Conservation (phyloP, 2,113 vertebrate genomes). For the Pseudorectes ferrugineus region DNA sequence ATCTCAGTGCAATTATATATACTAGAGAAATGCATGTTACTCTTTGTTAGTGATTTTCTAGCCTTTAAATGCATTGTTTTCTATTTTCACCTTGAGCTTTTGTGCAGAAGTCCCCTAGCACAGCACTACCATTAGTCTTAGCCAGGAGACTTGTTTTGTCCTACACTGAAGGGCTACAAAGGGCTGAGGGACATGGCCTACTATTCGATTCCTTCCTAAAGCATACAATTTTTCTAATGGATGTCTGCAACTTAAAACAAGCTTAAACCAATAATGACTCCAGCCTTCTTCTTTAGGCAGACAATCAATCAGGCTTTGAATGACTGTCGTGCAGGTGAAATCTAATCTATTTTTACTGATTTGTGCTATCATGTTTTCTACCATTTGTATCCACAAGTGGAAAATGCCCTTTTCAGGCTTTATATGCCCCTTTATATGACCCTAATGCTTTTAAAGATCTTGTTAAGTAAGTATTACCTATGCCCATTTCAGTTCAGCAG, state of each 20-base stretch:
- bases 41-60: background rate
- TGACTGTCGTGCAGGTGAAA: background rate
- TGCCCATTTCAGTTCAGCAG: background rate
- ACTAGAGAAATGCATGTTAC: background rate
- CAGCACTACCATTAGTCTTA: background rate
- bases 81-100: background rate
- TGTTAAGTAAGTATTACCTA: background rate
- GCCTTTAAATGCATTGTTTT: background rate
- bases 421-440: background rate
- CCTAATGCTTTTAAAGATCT: background rate
- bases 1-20: background rate
- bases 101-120: background rate
- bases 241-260: background rate
- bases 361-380: background rate
- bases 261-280: background rate
- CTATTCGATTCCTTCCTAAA: background rate
- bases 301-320: background rate
- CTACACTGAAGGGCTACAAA: background rate
- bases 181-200: background rate
- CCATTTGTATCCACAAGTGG: background rate
- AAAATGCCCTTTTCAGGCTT: background rate
- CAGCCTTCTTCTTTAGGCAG: background rate
- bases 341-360: background rate
- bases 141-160: background rate
- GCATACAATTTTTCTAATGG: background rate